Evolutionary conservation across 2,888 invertebrate genomes (phyloP), one percentile per base, ranked within the genome.

Genomic region (Athrips mouffetella): DNA sequence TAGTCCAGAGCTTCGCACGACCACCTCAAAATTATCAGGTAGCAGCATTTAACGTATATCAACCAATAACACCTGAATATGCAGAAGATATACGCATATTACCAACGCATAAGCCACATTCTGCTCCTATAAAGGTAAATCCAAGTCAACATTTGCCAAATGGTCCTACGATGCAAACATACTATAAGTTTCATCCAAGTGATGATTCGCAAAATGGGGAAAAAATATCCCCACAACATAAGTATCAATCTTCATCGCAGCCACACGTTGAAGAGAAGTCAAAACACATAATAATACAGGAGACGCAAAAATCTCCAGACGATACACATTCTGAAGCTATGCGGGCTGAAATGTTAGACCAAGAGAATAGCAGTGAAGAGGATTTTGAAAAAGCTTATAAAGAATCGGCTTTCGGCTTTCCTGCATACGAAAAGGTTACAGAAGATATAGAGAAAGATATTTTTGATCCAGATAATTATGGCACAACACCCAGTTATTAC

Each of bases 311-410:
- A n/a, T n/a, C n/a, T n/a, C n/a, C n/a, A n/a, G n/a, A n/a, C n/a
- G n/a, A n/a, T n/a, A n/a, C n/a, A n/a, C n/a, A n/a, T n/a, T n/a
- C n/a, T n/a, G n/a, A n/a, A n/a, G n/a, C n/a, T n/a, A n/a, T n/a
- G n/a, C n/a, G n/a, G 44, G 74, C 72, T 21, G 72, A 78, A 61
- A 71, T 74, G 52, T 61, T 76, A 1, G 70, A 73, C 18, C 68
- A 73, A n/a, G 80, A 83, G 51, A 78, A 80, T 56, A 81, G 86
- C 45, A 80, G 70, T 35, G 89, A 89, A 59, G 77, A 89, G 60
- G 79, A 85, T 52, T 89, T 89, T 56, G 87, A 89, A 55, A 80
- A 80, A 42, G 80, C 79, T 2, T 89, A 89, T 47, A 77, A 84
- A 61, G 68, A 85, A 46, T 76, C 89, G 11, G 86, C 89, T 0